A percentile compares a stretch with the other conserved stretches of the same genome.
Conservation (phyloP, 2,888 invertebrate species). For the Hedychridium roseum region DNA sequence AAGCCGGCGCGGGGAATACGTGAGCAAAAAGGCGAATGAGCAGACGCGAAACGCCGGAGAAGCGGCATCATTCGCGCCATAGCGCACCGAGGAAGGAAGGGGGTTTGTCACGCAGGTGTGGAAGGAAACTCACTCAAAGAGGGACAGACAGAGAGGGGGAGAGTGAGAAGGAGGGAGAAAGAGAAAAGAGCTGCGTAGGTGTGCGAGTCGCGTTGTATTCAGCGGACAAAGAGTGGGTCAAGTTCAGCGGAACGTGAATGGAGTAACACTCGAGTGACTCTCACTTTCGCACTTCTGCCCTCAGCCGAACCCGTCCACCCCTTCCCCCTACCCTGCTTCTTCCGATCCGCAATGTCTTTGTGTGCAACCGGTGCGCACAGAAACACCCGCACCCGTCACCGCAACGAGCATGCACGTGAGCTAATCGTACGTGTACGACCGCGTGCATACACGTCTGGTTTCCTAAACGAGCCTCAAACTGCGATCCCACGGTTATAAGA, state of each 20-base stretch:
- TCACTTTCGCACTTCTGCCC: conserved; percentile 47
- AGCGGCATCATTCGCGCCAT: too few relatives aligned
- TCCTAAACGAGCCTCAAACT: too few relatives aligned
- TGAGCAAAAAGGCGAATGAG: conserved; percentile 3
- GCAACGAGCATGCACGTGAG: background rate
- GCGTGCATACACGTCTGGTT: background rate
- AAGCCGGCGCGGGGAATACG: conserved; percentile 17
- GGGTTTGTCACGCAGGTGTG: too few relatives aligned
- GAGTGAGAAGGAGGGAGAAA: background rate
- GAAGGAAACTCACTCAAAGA: background rate
- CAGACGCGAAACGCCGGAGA: conserved; percentile 5
- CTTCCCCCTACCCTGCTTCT: too few relatives aligned
- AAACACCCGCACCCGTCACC: background rate
- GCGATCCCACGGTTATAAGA: too few relatives aligned
- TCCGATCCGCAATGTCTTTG: background rate
- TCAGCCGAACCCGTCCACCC: too few relatives aligned
- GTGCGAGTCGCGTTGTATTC: conserved; percentile 18
- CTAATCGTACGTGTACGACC: background rate
- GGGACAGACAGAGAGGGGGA: background rate
- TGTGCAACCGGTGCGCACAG: background rate
- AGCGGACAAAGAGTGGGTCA: conserved; percentile 48
- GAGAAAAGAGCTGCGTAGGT: conserved; percentile 8
- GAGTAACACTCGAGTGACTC: conserved; percentile 39
- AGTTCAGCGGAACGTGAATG: conserved; percentile 47
- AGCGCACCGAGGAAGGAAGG: too few relatives aligned